A percentile compares a stretch with the other conserved stretches of the same genome.
These are phyloP conservation scores for Ceriagrion tenellum DNA, from an alignment of 2,888 invertebrate species.

Conservation along the genomic window DNA sequence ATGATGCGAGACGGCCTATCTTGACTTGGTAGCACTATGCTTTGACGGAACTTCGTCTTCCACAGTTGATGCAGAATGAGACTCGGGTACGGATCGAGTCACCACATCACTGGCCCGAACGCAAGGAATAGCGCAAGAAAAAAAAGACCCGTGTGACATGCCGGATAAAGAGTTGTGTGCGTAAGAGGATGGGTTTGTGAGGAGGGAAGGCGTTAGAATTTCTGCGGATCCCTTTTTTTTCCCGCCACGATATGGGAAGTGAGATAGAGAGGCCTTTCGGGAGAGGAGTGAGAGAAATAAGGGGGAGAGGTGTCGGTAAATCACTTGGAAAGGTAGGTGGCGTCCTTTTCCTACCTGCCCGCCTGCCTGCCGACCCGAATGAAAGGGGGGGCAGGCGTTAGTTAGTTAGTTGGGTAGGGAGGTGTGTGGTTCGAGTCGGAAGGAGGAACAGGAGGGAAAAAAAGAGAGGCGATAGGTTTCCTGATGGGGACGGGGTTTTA, in stretches of 20 bases:
- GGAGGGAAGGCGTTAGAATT: slow-evolving; percentile 3
- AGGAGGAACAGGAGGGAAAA: background rate
- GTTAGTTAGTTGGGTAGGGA: background rate
- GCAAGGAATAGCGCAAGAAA: no score
- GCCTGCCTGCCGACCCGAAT: background rate
- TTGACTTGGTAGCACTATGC: no score
- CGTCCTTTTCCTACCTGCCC: background rate
- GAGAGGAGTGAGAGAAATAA: background rate
- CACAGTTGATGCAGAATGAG: no score
- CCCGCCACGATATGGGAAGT: background rate
- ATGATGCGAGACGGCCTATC: no score
- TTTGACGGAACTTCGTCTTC: no score
- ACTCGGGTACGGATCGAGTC: no score
- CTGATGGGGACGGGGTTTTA: background rate
- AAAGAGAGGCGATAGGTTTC: background rate
- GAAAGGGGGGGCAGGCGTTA: background rate
- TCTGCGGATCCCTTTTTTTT: background rate
- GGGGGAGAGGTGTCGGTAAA: slow-evolving; percentile 40
- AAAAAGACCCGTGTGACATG: no score
- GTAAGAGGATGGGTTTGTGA: no score
- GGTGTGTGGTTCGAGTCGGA: background rate
- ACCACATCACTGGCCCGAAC: no score
- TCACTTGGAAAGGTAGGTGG: background rate
- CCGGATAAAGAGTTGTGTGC: no score
- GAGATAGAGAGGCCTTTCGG: background rate